Evolutionary conservation across 2,797 vertebrate genomes (phyloP), one percentile per base, ranked within the genome.

Genomic region (Austrolebias charrua): DNA sequence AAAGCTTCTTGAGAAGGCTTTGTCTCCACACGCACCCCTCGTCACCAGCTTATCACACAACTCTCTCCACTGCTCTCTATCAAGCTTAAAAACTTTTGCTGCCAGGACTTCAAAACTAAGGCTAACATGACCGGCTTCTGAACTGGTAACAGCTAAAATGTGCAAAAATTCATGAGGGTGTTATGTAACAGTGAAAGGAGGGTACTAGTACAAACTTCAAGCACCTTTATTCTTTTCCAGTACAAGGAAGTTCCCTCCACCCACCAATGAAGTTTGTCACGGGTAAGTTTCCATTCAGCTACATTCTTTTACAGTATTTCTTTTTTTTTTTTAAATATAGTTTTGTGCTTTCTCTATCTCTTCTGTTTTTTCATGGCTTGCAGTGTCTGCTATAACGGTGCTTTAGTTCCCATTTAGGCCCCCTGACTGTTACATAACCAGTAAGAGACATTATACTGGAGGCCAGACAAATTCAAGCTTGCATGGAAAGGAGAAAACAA

Each of bases 381-480:
- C 70, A 66, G 64, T 56, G 69, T 70, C 78, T 35, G 38, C 63
- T 20, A 71, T 79, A 66, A 62, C 79, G 79, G 75, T 40, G 71
- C 71, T 78, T 78, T 71, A 76, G 75, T 78, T 82, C 83, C 82
- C 85, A 78, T 81, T 83, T 60, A 76, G 83, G 81, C 78, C 87
- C 87, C 69, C 79, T 62, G 62, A 46, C 76, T 81, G 75, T 93
- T 92, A 83, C 80, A 86, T 90, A 90, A 91, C 70, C 83, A 83
- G 75, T 63, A 38, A 76, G 80, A 89, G 75, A 86, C 75, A 73
- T 82, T 81, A 89, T 81, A 79, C 83, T 57, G 63, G 56, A 79
- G 80, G 81, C 51, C 48, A 9, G 56, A 69, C 69, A 70, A 58
- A 58, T 62, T 77, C 59, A 55, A 71, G 78, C 77, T 71, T 76